phyloP scores from a whole-genome alignment of 2,888 invertebrate species.

The Drosophila nr. fundita region DNA sequence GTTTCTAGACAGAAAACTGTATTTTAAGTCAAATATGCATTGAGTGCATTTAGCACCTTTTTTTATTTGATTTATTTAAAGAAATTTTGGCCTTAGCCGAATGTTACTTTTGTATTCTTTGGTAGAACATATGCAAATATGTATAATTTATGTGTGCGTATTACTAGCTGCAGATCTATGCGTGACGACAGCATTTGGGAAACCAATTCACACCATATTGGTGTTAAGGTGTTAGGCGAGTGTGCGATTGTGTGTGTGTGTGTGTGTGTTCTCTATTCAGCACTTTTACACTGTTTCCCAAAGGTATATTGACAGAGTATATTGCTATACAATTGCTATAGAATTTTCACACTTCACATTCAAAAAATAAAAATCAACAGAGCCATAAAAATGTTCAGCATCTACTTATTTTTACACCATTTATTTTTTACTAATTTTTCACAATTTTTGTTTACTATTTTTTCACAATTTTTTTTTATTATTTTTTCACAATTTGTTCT shows the following conservation, averaged over 20 bases:
- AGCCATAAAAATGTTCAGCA: not conserved
- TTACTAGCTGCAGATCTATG: slow-evolving; percentile 19
- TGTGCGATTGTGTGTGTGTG: slow-evolving; percentile 9
- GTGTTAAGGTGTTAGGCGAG: not conserved
- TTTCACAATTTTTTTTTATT: too few species aligned
- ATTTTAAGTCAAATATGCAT: slow-evolving; percentile 37
- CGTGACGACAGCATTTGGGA: slow-evolving; percentile 29
- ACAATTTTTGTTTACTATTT: too few species aligned
- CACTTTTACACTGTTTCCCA: not conserved
- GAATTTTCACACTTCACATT: not conserved
- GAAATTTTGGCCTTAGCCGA: slow-evolving; percentile 48
- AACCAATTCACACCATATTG: slow-evolving; percentile 28
- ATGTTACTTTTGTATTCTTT: not conserved
- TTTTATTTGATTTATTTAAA: slow-evolving; percentile 28
- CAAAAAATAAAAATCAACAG: not conserved
- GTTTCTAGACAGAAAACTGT: slow-evolving; percentile 8
- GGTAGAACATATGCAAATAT: slow-evolving; percentile 9
- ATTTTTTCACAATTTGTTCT: too few species aligned
- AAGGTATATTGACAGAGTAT: not conserved
- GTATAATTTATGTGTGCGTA: slow-evolving; percentile 27
- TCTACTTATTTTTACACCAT: not conserved
- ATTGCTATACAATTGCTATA: not conserved
- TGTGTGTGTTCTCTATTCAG: not conserved
- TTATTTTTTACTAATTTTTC: too few species aligned
- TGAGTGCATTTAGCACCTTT: slow-evolving; percentile 35